Evolutionary conservation across 2,113 vertebrate species (phyloP).

Genomic region (Sinocyclocheilus maitianheensis): DNA sequence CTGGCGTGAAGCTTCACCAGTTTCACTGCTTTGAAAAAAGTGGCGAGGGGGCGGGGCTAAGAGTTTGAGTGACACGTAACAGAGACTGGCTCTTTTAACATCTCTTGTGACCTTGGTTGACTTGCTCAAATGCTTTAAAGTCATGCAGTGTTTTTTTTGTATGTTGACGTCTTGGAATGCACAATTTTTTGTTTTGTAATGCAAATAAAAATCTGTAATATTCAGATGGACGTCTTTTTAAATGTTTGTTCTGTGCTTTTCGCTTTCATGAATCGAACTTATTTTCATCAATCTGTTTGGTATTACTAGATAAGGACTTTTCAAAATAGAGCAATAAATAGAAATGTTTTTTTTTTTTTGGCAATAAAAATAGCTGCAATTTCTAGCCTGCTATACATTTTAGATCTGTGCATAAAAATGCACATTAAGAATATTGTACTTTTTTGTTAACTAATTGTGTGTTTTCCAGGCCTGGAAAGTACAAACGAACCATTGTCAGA

Average conservation of each 20-base stretch:
- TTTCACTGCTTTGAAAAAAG: conserved; percentile 19
- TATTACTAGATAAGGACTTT: neutral
- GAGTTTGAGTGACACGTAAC: conserved; percentile 70
- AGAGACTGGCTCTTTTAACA: conserved; percentile 63
- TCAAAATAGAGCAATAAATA: neutral
- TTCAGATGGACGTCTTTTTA: conserved; percentile 13
- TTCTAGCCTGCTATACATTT: neutral
- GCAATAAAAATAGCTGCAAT: neutral
- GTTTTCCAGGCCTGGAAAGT: neutral
- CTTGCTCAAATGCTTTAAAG: conserved; percentile 81
- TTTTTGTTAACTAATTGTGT: neutral
- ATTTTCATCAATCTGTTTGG: neutral
- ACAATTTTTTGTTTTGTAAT: conserved; percentile 86
- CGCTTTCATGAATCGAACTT: neutral
- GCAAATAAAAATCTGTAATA: conserved; percentile 84
- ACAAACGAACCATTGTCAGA: neutral
- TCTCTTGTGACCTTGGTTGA: conserved; percentile 69
- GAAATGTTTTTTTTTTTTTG: neutral
- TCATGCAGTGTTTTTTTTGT: conserved; percentile 76
- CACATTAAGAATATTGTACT: too few species aligned
- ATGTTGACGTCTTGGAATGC: conserved; percentile 90
- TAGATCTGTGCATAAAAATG: neutral
- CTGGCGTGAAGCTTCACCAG: too few species aligned
- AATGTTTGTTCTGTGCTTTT: neutral
- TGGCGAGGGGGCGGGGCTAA: conserved; percentile 71